Conservation (phyloP, 92 coral and sea anemone species). For the Plumapathes pennacea region DNA sequence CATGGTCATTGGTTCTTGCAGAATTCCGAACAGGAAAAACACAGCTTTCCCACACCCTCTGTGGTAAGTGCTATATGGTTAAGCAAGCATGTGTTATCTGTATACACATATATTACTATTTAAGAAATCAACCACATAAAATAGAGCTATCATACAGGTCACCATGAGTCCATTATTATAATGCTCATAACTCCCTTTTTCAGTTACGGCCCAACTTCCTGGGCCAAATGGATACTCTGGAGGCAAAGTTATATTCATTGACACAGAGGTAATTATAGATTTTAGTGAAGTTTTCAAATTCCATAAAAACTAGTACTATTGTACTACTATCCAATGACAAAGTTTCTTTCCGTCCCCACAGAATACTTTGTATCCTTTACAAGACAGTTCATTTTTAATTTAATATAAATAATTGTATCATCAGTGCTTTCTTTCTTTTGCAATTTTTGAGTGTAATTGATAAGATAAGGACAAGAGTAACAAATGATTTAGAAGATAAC, state of each 20-base stretch:
- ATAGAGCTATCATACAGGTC: not conserved
- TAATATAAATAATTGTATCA: not conserved
- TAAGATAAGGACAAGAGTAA: not conserved
- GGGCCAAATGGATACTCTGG: slow-evolving; percentile 96
- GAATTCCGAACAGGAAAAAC: slow-evolving; percentile 99
- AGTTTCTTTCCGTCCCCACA: slow-evolving; percentile 23
- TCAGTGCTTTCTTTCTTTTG: not conserved
- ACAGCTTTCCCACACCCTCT: slow-evolving; percentile 95
- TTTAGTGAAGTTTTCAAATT: not conserved
- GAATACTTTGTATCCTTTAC: slow-evolving; percentile 99
- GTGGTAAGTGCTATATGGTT: slow-evolving; percentile 62
- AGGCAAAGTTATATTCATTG: slow-evolving; percentile 98
- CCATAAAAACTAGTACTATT: not conserved
- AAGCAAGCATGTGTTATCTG: no score
- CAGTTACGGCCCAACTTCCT: slow-evolving; percentile 97
- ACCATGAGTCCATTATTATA: not conserved
- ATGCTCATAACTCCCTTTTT: not conserved
- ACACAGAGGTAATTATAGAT: slow-evolving; percentile 77
- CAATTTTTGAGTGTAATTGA: not conserved
- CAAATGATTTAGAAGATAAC: not conserved
- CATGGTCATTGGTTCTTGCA: slow-evolving; percentile 15
- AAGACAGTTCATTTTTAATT: not conserved
- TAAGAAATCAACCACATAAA: not conserved
- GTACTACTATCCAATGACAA: not conserved
- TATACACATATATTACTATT: no score